Evolutionary conservation across 2,113 vertebrate species (phyloP), one percentile per base, ranked within the genome.

Genomic region (Ginglymostoma cirratum): DNA sequence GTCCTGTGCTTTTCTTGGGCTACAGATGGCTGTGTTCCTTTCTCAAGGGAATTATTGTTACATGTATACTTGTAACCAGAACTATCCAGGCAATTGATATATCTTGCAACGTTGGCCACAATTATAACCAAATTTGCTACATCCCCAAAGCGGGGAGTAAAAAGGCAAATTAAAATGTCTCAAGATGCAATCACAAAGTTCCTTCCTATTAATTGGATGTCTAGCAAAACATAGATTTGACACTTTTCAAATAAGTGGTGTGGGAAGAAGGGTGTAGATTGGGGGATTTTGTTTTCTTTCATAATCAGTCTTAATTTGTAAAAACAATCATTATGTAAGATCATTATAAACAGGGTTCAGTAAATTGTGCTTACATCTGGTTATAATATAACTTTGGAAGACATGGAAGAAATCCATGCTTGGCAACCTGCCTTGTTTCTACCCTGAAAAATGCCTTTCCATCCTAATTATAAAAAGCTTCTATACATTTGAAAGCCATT

Each of bases 321-420:
- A 94, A 94, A 67, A 94, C 87, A 70, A 30, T 45, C 42, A 70
- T 72, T 94, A 70, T 4, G 24, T 45, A 70, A 42, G 2, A 45
- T 94, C 70, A 94, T 94, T 70, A 45, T 70, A 70, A 94, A 70
- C 92, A 94, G 38, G 24, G 67, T 70, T 70, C 66, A 14, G 38
- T 94, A 70, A 15, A 38, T 67, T 70, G 23, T 69, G 67, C 67
- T 70, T 70, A 27, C 93, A 94, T 94, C 93, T 94, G 93, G 93
- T 45, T 70, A 24, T 23, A 94, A 94, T 94, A 45, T 70, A 94
- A 70, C 67, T 70, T 94, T 69, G 93, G 93, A 94, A 94, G 67
- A 70, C 93, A 94, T 67, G 17, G 21, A 42, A 94, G 67, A 94
- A 70, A 45, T 70, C 19, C 21, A 27, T 38, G 19, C 24, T 94